Conservation (phyloP, 2,797 vertebrate species). For the Darevskia nairensis region DNA sequence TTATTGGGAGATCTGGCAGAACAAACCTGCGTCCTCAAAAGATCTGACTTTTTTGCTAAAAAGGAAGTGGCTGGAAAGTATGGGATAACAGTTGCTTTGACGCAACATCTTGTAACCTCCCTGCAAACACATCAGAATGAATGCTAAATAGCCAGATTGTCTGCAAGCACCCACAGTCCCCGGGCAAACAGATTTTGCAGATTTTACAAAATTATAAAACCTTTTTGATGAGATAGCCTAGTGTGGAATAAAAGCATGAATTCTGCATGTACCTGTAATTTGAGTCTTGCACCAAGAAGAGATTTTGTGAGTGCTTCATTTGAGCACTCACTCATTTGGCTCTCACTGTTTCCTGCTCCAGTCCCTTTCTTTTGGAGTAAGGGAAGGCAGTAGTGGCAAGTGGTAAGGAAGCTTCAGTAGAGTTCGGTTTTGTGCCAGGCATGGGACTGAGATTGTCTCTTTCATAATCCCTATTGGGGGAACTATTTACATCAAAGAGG, state of each 20-base stretch:
- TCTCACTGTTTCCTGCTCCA: not conserved
- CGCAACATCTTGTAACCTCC: too few relatives aligned
- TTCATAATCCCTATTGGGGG: not conserved
- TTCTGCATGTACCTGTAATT: not conserved
- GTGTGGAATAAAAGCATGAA: not conserved
- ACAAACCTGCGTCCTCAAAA: too few relatives aligned
- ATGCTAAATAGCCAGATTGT: too few relatives aligned
- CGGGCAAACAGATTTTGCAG: not conserved
- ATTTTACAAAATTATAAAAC: not conserved
- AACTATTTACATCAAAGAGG: not conserved
- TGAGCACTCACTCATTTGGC: not conserved
- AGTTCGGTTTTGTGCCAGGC: not conserved
- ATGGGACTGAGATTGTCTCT: not conserved
- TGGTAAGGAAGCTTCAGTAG: not conserved
- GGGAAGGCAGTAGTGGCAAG: not conserved
- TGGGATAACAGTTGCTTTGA: too few relatives aligned
- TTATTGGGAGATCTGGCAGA: too few relatives aligned
- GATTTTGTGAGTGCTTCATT: not conserved
- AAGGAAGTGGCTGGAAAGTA: too few relatives aligned
- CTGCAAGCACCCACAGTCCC: not conserved
- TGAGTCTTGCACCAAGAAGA: not conserved
- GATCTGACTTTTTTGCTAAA: too few relatives aligned
- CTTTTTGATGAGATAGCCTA: not conserved
- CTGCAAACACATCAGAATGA: too few relatives aligned
- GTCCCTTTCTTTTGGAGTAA: not conserved